Percentiles rank a stretch among this genome's conserved stretches.
Conservation (phyloP, 2,113 vertebrate species). For the Acrocephalus arundinaceus region DNA sequence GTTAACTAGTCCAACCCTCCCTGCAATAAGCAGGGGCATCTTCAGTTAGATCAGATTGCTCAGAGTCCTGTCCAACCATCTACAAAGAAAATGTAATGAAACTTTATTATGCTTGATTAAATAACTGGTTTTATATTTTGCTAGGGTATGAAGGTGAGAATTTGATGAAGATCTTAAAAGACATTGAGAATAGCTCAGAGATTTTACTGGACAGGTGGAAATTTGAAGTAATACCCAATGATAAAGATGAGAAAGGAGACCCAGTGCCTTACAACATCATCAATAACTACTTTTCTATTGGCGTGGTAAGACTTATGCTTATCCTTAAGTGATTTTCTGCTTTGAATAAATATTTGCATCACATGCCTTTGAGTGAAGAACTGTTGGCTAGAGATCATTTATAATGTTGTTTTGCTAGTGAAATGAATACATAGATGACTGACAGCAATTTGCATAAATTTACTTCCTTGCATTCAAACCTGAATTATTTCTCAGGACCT, state of each 20-base stretch:
- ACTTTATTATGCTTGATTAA: not conserved
- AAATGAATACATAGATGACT: slow-evolving; percentile 50
- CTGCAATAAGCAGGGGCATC: not conserved
- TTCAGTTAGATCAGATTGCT: not conserved
- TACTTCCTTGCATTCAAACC: slow-evolving; percentile 22
- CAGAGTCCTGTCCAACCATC: not conserved
- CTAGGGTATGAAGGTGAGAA: slow-evolving; percentile 97
- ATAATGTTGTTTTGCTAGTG: slow-evolving; percentile 30
- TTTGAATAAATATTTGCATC: slow-evolving; percentile 25
- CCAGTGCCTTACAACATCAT: slow-evolving; percentile 94
- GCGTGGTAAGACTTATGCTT: slow-evolving; percentile 80
- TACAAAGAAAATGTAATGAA: not conserved
- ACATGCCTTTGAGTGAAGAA: slow-evolving; percentile 6
- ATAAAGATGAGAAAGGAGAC: slow-evolving; percentile 92
- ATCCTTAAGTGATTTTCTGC: slow-evolving; percentile 1
- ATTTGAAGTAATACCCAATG: slow-evolving; percentile 82
- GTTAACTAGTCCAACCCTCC: not conserved
- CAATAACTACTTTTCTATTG: slow-evolving; percentile 97
- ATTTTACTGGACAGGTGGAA: slow-evolving; percentile 83
- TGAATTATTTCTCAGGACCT: slow-evolving; percentile 46
- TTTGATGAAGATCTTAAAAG: slow-evolving; percentile 90
- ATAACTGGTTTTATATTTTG: not conserved
- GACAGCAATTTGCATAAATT: slow-evolving; percentile 60
- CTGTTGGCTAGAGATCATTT: slow-evolving; percentile 14
- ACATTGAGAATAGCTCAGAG: slow-evolving; percentile 93